These are phyloP conservation scores for Oligia latruncula DNA, from an alignment of 2,888 invertebrate species.

Conservation along the genomic window DNA sequence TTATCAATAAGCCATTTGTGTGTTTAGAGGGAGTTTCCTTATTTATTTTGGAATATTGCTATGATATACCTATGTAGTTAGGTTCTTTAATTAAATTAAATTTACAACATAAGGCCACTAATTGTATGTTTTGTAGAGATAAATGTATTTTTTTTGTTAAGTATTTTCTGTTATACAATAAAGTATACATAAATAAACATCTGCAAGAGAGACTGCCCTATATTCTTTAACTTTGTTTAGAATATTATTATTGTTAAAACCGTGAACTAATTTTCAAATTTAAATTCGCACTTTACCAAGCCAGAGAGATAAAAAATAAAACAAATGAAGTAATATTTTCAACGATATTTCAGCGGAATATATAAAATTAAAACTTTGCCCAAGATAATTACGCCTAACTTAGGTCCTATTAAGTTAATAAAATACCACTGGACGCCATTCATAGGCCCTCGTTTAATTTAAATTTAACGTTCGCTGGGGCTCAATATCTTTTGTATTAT, in stretches of 20 bases:
- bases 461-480: slow-evolving; percentile 60
- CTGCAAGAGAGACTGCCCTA: no score
- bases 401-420: slow-evolving; percentile 62
- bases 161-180: no score
- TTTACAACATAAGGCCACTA: not conserved
- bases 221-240: not conserved
- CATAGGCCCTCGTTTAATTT: slow-evolving; percentile 60
- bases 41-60: no score
- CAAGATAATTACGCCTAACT: slow-evolving; percentile 58
- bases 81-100: not conserved
- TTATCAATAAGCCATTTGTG: no score
- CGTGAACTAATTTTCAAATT: slow-evolving; percentile 13
- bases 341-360: slow-evolving; percentile 41
- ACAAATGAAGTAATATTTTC: slow-evolving; percentile 48
- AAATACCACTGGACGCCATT: slow-evolving; percentile 56
- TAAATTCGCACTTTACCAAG: slow-evolving; percentile 17
- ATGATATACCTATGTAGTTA: not conserved
- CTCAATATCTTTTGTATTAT: slow-evolving; percentile 57
- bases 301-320: slow-evolving; percentile 43
- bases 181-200: no score
- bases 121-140: no score
- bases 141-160: no score
- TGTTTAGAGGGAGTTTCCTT: no score
- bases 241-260: not conserved
- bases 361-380: slow-evolving; percentile 55